phyloP scores from a whole-genome alignment of 1,140 invertebrate genomes.

The Alviniconcha marisindica region DNA sequence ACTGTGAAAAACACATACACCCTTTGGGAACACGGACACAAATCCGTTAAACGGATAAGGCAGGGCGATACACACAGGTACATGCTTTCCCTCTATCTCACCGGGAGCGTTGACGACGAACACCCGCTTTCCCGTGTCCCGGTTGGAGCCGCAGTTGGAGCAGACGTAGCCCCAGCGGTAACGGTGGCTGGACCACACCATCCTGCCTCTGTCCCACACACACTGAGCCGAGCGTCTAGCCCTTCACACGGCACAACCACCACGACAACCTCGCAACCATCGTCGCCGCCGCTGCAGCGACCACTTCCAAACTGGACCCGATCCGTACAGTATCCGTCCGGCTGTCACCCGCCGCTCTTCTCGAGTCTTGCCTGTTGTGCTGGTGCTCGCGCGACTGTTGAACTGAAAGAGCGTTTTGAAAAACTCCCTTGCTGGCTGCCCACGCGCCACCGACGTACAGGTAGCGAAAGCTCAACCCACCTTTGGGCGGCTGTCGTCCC shows the following conservation, averaged over 20 bases:
- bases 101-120: constrained; percentile 39
- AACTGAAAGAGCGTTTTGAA: background rate
- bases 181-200: constrained; percentile 32
- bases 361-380: background rate
- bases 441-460: too few relatives aligned
- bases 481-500: too few relatives aligned
- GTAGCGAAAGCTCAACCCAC: too few relatives aligned
- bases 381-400: background rate
- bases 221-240: background rate
- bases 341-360: background rate
- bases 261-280: background rate
- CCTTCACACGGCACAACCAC: background rate
- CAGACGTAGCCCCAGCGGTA: constrained; percentile 29
- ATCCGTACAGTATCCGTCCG: background rate
- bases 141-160: constrained; percentile 29
- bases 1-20: background rate
- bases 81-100: background rate
- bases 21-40: background rate
- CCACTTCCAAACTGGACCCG: background rate
- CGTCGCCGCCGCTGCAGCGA: background rate
- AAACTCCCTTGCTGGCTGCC: too few relatives aligned
- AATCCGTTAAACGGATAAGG: too few relatives aligned
- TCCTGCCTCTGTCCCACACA: background rate
- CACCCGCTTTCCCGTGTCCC: constrained; percentile 3
- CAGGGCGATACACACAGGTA: background rate